These are phyloP conservation scores for Nymphalis polychloros DNA, from an alignment of 2,888 invertebrate species.

Conservation along the genomic window DNA sequence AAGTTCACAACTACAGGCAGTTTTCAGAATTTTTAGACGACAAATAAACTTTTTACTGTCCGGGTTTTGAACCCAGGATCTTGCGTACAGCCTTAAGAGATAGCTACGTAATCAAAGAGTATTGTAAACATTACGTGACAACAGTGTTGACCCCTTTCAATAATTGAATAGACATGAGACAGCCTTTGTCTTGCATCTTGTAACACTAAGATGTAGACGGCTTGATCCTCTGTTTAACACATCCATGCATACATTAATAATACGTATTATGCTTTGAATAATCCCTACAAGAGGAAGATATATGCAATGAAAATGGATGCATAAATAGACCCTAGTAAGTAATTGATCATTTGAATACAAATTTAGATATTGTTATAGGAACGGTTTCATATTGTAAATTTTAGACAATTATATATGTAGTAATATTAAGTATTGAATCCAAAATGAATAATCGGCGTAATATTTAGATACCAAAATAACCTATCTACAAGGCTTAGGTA, in stretches of 20 bases:
- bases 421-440: no score
- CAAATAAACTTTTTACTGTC: no score
- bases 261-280: slow-evolving; percentile 11
- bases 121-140: slow-evolving; percentile 33
- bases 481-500: no score
- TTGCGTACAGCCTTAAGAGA: no score
- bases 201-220: slow-evolving; percentile 55
- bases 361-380: no score
- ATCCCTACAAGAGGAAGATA: slow-evolving; percentile 1
- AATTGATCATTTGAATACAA: not conserved
- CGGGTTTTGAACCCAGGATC: no score
- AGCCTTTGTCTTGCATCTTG: slow-evolving; percentile 57
- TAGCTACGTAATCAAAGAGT: not conserved
- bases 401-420: no score
- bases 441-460: no score
- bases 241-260: slow-evolving; percentile 24
- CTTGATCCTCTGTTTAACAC: slow-evolving; percentile 37
- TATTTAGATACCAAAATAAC: no score
- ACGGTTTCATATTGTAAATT: no score
- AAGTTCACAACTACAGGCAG: no score
- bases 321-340: not conserved
- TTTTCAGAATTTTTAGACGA: no score
- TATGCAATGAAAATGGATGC: not conserved
- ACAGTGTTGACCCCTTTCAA: slow-evolving; percentile 57
- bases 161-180: slow-evolving; percentile 70